Percentiles rank a stretch among this genome's conserved stretches.
Conservation (phyloP, 2,888 invertebrate species). For the Phyllotreta cruciferae region DNA sequence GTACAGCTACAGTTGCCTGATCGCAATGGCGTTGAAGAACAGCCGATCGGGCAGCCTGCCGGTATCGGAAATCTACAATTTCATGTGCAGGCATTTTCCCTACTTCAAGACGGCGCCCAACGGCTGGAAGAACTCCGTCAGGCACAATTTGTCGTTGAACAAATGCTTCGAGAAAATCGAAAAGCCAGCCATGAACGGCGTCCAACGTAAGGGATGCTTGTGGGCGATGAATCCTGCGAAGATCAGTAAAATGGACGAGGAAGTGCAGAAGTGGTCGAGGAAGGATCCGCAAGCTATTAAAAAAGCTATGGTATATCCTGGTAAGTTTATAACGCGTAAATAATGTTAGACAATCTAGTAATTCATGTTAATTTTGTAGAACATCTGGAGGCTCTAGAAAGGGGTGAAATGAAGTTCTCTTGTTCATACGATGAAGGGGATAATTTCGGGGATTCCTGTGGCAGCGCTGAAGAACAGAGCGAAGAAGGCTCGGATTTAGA, state of each 20-base stretch:
- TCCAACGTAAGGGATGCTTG: slow-evolving; percentile 87
- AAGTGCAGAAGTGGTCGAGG: slow-evolving; percentile 96
- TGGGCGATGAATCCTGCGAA: slow-evolving; percentile 98
- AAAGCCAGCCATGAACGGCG: slow-evolving; percentile 87
- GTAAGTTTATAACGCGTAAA: slow-evolving; percentile 57
- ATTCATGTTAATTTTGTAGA: slow-evolving; percentile 66
- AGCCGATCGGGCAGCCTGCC: slow-evolving; percentile 88
- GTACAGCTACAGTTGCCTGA: slow-evolving; percentile 97
- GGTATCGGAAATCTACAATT: slow-evolving; percentile 98
- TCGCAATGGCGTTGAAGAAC: slow-evolving; percentile 97
- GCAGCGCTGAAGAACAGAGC: slow-evolving; percentile 73
- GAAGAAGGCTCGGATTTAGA: slow-evolving; percentile 70
- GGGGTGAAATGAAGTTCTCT: slow-evolving; percentile 87
- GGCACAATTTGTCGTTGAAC: slow-evolving; percentile 96
- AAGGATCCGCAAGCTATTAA: slow-evolving; percentile 93
- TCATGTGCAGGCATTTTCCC: slow-evolving; percentile 99
- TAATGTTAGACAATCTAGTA: neutral
- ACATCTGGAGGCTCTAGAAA: slow-evolving; percentile 80
- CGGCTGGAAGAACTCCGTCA: slow-evolving; percentile 98
- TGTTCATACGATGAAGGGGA: slow-evolving; percentile 61
- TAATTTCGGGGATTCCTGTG: slow-evolving; percentile 64
- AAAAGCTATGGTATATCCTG: slow-evolving; percentile 93
- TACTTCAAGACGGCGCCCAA: slow-evolving; percentile 98
- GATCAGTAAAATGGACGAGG: slow-evolving; percentile 96
- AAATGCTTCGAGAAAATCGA: slow-evolving; percentile 99